phyloP scores from a whole-genome alignment of 2,888 invertebrate species.

The Busseola fusca region DNA sequence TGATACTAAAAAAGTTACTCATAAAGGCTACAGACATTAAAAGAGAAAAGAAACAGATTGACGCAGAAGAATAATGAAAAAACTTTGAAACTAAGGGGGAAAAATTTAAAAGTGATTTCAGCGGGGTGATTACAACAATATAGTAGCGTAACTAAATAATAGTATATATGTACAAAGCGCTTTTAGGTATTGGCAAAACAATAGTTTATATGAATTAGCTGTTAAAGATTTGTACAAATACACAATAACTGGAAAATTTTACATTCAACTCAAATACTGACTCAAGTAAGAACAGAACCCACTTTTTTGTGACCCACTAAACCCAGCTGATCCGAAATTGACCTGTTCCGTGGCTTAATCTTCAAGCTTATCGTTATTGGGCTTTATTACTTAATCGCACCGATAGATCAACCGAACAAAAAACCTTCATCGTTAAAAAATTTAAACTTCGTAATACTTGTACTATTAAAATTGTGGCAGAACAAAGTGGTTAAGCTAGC shows the following conservation, averaged over 20 bases:
- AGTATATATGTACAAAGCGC: too few species aligned
- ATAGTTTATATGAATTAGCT: not conserved
- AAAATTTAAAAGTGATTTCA: not conserved
- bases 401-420: conserved; percentile 74
- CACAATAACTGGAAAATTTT: not conserved
- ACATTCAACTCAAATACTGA: not conserved
- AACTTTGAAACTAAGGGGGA: not conserved
- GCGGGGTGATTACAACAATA: not conserved
- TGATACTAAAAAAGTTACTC: not conserved
- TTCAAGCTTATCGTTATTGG: conserved; percentile 74
- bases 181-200: not conserved
- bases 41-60: too few species aligned
- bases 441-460: conserved; percentile 53
- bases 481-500: conserved; percentile 53
- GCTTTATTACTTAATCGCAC: conserved; percentile 84
- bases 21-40: not conserved
- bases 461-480: conserved; percentile 53
- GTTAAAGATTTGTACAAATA: not conserved
- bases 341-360: conserved; percentile 79
- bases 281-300: conserved; percentile 1
- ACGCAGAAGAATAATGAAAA: not conserved
- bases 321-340: conserved; percentile 69
- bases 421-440: conserved; percentile 65
- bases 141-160: not conserved
- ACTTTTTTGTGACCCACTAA: conserved; percentile 33